A percentile compares a stretch with the other conserved stretches of the same genome.
Evolutionary conservation across 2,797 vertebrate species (phyloP).

Genomic region (Tympanoctomys barrerae): DNA sequence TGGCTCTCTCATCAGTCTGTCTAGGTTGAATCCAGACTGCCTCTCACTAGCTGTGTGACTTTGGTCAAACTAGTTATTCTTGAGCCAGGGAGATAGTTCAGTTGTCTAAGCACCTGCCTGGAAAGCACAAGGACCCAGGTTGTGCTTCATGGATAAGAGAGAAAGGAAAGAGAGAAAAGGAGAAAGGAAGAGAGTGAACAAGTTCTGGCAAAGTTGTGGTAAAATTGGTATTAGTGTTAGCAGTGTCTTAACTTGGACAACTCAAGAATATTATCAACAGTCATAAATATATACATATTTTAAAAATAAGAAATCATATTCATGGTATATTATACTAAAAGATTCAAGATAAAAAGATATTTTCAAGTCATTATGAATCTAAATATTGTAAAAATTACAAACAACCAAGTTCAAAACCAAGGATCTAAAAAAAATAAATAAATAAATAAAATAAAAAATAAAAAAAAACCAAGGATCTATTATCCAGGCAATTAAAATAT

Average conservation of each 20-base stretch:
- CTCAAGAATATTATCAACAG: neutral
- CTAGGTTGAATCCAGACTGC: neutral
- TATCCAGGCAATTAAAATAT: constrained; percentile 1
- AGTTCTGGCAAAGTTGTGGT: neutral
- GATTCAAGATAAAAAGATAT: constrained; percentile 12
- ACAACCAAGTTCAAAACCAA: constrained; percentile 6
- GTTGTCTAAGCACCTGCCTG: too few species aligned
- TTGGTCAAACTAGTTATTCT: too few species aligned
- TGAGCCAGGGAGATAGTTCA: too few species aligned
- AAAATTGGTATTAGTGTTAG: neutral
- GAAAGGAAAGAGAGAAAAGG: too few species aligned
- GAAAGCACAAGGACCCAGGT: too few species aligned
- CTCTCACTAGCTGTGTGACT: too few species aligned
- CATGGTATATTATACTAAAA: neutral
- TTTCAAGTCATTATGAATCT: neutral
- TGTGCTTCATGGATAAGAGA: neutral
- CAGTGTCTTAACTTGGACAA: neutral
- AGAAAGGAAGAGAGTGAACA: neutral
- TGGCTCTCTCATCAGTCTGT: neutral
- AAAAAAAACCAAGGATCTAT: constrained; percentile 32
- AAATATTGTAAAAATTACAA: constrained; percentile 38
- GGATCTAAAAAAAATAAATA: too few species aligned
- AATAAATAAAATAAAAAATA: too few species aligned
- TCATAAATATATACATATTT: neutral
- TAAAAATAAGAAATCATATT: neutral